phyloP scores from a whole-genome alignment of 1,140 invertebrate genomes.

The Cydia fagiglandana region DNA sequence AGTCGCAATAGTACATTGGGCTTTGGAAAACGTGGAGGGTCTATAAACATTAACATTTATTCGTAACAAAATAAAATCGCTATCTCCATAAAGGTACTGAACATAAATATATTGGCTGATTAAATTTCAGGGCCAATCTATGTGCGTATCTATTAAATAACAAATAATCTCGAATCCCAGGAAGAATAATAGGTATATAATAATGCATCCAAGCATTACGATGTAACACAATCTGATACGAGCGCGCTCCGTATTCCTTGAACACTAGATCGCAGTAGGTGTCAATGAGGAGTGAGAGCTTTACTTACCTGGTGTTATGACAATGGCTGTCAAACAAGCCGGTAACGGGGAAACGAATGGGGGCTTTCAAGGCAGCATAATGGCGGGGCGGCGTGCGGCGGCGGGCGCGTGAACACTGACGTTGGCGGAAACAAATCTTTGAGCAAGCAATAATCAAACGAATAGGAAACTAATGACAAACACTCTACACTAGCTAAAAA shows the following conservation, averaged over 20 bases:
- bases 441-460: background rate
- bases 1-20: too few relatives aligned
- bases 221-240: slow-evolving; percentile 20
- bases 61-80: too few relatives aligned
- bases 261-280: slow-evolving; percentile 19
- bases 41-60: too few relatives aligned
- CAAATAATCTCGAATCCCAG: background rate
- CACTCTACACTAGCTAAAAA: background rate
- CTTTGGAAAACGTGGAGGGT: too few relatives aligned
- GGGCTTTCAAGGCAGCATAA: slow-evolving; percentile 44
- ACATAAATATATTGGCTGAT: too few relatives aligned
- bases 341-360: slow-evolving; percentile 43
- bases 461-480: background rate
- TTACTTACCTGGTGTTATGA: slow-evolving; percentile 33
- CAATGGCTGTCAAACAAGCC: slow-evolving; percentile 48
- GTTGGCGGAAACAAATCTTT: slow-evolving; percentile 37
- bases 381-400: slow-evolving; percentile 28
- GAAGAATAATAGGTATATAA: background rate
- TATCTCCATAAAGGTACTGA: too few relatives aligned
- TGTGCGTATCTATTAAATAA: background rate
- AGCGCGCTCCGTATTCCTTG: slow-evolving; percentile 10
- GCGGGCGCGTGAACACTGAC: slow-evolving; percentile 41
- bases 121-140: background rate
- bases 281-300: slow-evolving; percentile 32
- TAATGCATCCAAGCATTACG: slow-evolving; percentile 20